Base-by-base conservation (phyloP, 2,797 vertebrate species). In the Dicrostonyx torquatus region DNA sequence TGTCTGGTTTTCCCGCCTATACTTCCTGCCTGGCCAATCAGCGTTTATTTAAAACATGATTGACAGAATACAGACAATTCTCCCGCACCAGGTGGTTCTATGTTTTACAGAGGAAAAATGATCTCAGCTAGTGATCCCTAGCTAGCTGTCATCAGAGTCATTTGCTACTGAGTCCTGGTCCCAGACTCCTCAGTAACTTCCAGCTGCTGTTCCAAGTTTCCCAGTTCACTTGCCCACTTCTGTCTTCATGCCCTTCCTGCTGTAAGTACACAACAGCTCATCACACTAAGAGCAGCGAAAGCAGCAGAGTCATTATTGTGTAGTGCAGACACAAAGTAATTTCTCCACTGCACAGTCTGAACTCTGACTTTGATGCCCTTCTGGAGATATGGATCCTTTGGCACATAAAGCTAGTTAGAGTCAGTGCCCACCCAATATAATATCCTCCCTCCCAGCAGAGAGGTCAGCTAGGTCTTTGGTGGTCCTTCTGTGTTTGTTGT, bases 301-400 rank as follows among this genome's bases (percentile, higher is more conserved):
- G 43, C 40, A 37, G 2, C 14, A 31, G 12, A 45, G 37, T 83
- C 29, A 60, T 87, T 85, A 66, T 4, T 79, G 66, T 72, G 55
- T 75, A n/a, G 83, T 92, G 34, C 66, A 89, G 58, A 24, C 87
- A 93, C 31, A 75, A 88, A 34, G 50, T 87, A 29, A 37, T 77
- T 15, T 79, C 37, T 31, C 55, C n/a, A 26, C 75, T 70, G 92
- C 24, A 62, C 37, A 17, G 68, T 80, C 79, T 87, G 72, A 86
- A 64, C 60, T 91, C 64, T 60, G 15, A 83, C 29, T 60, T 83
- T 26, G 31, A 18, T 72, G 11, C 14, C 45, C 68, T 64, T 62
- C 50, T 40, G 13, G 6, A 48, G 7, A 34, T 31, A 73, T 87
- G n/a, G 20, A 18, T 40, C 80, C 40, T 68, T 62, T 13, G 34